phyloP scores from a whole-genome alignment of 2,797 vertebrate species.

The Phyllotis vaccarum region DNA sequence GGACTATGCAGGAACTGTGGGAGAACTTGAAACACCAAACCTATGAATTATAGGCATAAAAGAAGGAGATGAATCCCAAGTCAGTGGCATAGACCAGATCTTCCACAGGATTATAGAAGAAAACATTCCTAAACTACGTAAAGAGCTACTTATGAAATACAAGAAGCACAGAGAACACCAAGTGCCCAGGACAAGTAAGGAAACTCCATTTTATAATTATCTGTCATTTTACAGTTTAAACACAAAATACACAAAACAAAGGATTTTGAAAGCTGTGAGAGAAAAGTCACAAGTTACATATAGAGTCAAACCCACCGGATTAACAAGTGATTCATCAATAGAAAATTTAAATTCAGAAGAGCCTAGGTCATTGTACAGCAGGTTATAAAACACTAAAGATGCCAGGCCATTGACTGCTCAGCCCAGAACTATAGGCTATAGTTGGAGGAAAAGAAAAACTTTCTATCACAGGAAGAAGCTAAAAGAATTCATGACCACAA shows the following conservation, averaged over 20 bases:
- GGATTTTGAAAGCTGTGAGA: not conserved
- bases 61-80: not conserved
- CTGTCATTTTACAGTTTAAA: not conserved
- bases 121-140: not conserved
- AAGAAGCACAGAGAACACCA: not conserved
- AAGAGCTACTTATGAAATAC: not conserved
- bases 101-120: not conserved
- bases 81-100: not conserved
- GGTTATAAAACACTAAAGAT: not conserved
- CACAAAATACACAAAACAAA: not conserved
- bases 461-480: too few species aligned
- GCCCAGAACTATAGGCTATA: too few species aligned
- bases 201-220: not conserved
- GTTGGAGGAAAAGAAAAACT: too few species aligned
- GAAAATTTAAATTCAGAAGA: not conserved
- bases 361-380: too few species aligned
- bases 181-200: too few species aligned
- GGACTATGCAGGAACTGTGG: not conserved
- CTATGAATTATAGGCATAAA: not conserved
- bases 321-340: not conserved
- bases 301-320: not conserved
- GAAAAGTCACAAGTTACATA: not conserved
- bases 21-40: not conserved
- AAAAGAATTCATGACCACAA: too few species aligned
- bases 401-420: not conserved